Evolutionary conservation across 2,797 vertebrate genomes (phyloP), one percentile per base, ranked within the genome.

Genomic region (Neosilurus hyrtlii): DNA sequence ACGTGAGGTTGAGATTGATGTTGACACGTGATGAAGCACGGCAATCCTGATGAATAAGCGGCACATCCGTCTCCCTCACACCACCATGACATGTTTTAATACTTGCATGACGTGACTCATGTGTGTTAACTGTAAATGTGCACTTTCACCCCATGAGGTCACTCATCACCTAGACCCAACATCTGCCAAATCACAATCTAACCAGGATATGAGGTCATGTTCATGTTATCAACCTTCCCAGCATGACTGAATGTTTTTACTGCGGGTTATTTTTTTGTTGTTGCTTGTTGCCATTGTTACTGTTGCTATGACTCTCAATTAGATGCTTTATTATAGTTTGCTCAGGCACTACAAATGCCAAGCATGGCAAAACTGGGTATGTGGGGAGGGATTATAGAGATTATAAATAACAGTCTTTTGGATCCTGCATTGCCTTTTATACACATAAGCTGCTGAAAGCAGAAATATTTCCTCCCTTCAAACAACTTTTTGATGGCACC

Each of bases 121-220:
- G 56, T 9, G 52, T 80, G 83, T 61, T 83, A 81, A 70, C 26
- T 56, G 56, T 83, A 61, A 86, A 74, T 56, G 80, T 72, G n/a
- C 66, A n/a, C 59, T 63, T 57, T 66, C 65, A 83, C 80, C 83
- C 59, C 81, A 82, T 78, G 73, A 85, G 80, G 76, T 86, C 78
- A 73, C 49, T 83, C 74, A 43, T 82, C 84, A 82, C 79, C 75
- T 70, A 75, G 66, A 72, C 78, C 74, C 10, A 56, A 65, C 81
- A 79, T 81, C 59, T 86, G 82, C 82, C 81, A 71, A 73, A 81
- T 78, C 30, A 49, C 77, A 73, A 20, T 81, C 83, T 82, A 62
- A 26, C 24, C 79, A 89, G 88, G 82, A 90, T 87, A 89, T 88
- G 85, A 87, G 74, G 57, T 88, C 86, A 88, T 83, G 79, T 30